phyloP scores from a whole-genome alignment of 1,140 invertebrate species.

The Brachionus plicatilis region DNA sequence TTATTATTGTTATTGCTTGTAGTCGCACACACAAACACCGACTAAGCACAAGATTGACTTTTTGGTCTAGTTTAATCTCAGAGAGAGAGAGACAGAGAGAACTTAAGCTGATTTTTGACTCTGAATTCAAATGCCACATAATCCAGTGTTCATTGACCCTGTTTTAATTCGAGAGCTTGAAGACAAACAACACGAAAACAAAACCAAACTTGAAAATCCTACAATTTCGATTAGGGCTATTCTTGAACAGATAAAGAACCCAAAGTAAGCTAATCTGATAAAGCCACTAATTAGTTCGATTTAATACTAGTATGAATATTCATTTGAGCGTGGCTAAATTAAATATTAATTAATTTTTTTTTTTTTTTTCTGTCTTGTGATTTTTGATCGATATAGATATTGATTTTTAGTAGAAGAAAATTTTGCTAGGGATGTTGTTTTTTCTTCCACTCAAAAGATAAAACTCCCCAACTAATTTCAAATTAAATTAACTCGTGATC shows the following conservation, averaged over 20 bases:
- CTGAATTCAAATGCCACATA: not conserved
- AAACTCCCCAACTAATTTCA: not conserved
- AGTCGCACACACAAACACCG: not conserved
- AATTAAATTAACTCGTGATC: not conserved
- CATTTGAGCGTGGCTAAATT: constrained; percentile 22
- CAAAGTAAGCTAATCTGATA: constrained; percentile 10
- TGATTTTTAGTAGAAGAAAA: constrained; percentile 16
- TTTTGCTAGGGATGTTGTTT: constrained; percentile 13
- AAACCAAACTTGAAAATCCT: not conserved
- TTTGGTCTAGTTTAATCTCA: constrained; percentile 8
- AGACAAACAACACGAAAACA: not conserved
- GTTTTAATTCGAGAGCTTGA: not conserved
- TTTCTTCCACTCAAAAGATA: not conserved
- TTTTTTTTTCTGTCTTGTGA: constrained; percentile 3
- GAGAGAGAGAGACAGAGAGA: not conserved
- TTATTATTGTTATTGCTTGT: constrained; percentile 25
- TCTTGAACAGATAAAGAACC: not conserved
- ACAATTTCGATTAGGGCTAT: constrained; percentile 9
- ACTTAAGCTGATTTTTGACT: not conserved
- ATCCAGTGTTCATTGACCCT: constrained; percentile 20
- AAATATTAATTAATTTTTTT: constrained; percentile 30
- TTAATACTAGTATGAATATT: constrained; percentile 10
- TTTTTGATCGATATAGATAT: constrained; percentile 13
- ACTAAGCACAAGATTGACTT: not conserved
- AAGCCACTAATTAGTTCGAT: not conserved